phyloP scores from a whole-genome alignment of 1,140 invertebrate species.

The Alviniconcha marisindica region DNA sequence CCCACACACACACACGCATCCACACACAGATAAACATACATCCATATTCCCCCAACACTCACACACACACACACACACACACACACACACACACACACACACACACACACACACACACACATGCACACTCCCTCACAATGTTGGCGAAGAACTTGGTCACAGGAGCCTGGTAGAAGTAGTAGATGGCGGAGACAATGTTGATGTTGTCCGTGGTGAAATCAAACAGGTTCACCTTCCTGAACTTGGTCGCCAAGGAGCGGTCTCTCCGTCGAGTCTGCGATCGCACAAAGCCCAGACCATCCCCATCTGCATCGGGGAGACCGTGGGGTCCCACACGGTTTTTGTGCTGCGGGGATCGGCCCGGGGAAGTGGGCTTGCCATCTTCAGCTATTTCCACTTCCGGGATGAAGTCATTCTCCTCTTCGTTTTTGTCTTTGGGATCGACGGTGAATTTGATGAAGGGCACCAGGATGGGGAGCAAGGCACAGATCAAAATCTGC shows the following conservation, averaged over 20 bases:
- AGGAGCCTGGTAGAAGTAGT: conserved; percentile 70
- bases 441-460: conserved; percentile 67
- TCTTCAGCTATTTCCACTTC: conserved; percentile 40
- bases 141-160: conserved; percentile 61
- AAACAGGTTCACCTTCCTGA: conserved; percentile 57
- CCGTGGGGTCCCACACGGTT: not conserved
- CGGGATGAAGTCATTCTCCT: conserved; percentile 3
- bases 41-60: no score
- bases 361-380: not conserved
- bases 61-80: not conserved
- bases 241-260: conserved; percentile 40
- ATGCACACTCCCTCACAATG: conserved; percentile 37
- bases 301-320: conserved; percentile 14
- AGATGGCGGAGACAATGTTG: conserved; percentile 59
- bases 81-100: conserved; percentile 8
- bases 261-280: conserved; percentile 35
- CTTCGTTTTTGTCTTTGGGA: conserved; percentile 46
- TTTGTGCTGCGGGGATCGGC: not conserved
- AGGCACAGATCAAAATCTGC: conserved; percentile 63
- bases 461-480: conserved; percentile 65
- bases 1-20: no score
- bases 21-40: not conserved
- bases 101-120: conserved; percentile 21
- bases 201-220: conserved; percentile 50
- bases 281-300: conserved; percentile 51